Percentiles rank a stretch among this genome's conserved stretches.
Conservation (phyloP, 2,113 vertebrate genomes). For the Atrichornis clamosus region DNA sequence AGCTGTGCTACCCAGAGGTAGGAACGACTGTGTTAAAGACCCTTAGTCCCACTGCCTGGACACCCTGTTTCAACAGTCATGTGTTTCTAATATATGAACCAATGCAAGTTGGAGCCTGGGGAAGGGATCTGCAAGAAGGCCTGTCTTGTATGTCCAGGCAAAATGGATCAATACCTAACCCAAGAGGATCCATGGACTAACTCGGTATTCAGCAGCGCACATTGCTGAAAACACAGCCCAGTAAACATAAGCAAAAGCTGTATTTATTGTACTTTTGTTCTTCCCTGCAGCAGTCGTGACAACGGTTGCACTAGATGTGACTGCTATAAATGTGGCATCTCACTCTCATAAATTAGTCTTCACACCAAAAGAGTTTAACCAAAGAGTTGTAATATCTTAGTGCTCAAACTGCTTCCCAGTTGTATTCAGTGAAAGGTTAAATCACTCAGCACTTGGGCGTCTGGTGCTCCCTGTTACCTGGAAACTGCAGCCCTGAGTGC, state of each 20-base stretch:
- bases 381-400: neutral
- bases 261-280: neutral
- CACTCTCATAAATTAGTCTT: neutral
- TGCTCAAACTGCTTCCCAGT: neutral
- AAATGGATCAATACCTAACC: neutral
- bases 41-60: neutral
- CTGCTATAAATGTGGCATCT: neutral
- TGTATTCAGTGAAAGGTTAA: neutral
- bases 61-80: neutral
- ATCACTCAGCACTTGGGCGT: neutral
- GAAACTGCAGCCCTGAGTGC: slow-evolving; percentile 24
- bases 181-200: neutral
- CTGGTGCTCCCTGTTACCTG: slow-evolving; percentile 23
- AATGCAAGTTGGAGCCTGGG: neutral
- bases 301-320: neutral
- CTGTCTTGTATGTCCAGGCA: neutral
- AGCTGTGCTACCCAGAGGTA: neutral
- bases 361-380: neutral
- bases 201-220: neutral
- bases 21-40: neutral
- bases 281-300: neutral
- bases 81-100: neutral
- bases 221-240: neutral
- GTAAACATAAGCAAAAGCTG: neutral
- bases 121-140: neutral